Evolutionary conservation across 1,140 invertebrate species (phyloP), one percentile per base, ranked within the genome.

Genomic region (Heterodera schachtii): DNA sequence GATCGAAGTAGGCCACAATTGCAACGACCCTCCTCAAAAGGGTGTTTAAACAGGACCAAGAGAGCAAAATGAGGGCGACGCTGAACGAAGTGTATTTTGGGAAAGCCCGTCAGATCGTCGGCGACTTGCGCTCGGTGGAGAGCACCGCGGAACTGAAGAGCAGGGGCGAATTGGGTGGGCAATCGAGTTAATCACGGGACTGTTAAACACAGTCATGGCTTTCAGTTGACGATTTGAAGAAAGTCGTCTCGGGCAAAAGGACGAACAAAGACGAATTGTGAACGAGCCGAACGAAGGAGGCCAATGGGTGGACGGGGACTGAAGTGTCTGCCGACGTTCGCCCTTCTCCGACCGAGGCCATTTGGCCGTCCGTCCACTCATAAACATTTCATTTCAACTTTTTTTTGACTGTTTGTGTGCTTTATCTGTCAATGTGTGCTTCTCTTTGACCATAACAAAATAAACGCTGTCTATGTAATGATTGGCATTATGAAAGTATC

Each of bases 61-160:
- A 99, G 90, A 99, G 98, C 90, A 99, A 98, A 93, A 99, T 99
- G 88, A 93, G 97, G 84, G 96, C 95, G 89, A 98, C 96, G 1
- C 91, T 99, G 75, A 98, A 98, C 90, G 96, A 98, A 91, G 98
- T 99, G 85, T 99, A 99, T 91, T 99, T 99, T 92, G 95, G 96
- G 86, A 99, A 99, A 92, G 99, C 97, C 19, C 96, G 95, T 90
- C 96, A 98, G 91, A 98, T 99, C 90, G 95, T 99, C 19, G 98
- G 98, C 89, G 95, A 96, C n/a, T 91, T 99, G 82, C 93, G 97
- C 73, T 82, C 84, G 13, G 66, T 86, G 49, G 84, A 86, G 67
- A 82, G 67, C 11, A 64, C 80, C 9, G 82, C 84, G 31, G 84
- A 85, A 73, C 21, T 83, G 9, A 82, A 78, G 66, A 83, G 52